Evolutionary conservation across 1,140 invertebrate species (phyloP).

Genomic region (Hylaeus volcanicus): DNA sequence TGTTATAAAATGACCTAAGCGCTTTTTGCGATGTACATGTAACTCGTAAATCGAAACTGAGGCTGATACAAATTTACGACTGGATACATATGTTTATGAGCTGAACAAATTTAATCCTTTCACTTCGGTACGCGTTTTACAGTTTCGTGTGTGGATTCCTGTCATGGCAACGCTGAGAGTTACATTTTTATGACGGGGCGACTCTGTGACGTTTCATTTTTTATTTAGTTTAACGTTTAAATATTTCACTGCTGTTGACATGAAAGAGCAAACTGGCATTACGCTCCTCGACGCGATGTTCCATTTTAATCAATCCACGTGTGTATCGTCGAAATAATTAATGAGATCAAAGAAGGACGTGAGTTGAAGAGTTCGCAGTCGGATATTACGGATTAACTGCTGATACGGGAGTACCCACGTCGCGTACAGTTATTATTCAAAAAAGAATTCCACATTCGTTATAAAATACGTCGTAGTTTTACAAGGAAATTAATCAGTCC

Average conservation of each 20-base stretch:
- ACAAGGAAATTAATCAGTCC: too few relatives aligned
- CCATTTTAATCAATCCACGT: neutral
- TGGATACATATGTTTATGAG: neutral
- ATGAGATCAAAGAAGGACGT: too few relatives aligned
- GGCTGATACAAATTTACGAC: slow-evolving; percentile 16
- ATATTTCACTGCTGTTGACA: neutral
- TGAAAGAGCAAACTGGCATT: neutral
- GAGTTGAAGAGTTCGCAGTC: too few relatives aligned
- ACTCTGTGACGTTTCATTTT: neutral
- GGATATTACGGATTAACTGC: too few relatives aligned
- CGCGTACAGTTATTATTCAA: too few relatives aligned
- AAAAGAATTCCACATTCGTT: too few relatives aligned
- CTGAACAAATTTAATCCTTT: slow-evolving; percentile 15
- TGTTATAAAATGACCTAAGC: too few relatives aligned
- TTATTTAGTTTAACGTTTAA: neutral
- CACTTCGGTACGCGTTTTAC: neutral
- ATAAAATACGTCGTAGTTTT: too few relatives aligned
- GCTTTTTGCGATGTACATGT: too few relatives aligned
- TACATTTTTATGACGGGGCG: neutral
- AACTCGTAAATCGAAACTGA: neutral
- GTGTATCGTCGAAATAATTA: too few relatives aligned
- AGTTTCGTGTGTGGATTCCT: neutral
- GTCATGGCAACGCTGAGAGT: neutral
- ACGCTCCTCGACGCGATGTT: neutral
- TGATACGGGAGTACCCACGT: too few relatives aligned